Evolutionary conservation across 1,140 invertebrate species (phyloP).

Genomic region (Hermetia illucens): DNA sequence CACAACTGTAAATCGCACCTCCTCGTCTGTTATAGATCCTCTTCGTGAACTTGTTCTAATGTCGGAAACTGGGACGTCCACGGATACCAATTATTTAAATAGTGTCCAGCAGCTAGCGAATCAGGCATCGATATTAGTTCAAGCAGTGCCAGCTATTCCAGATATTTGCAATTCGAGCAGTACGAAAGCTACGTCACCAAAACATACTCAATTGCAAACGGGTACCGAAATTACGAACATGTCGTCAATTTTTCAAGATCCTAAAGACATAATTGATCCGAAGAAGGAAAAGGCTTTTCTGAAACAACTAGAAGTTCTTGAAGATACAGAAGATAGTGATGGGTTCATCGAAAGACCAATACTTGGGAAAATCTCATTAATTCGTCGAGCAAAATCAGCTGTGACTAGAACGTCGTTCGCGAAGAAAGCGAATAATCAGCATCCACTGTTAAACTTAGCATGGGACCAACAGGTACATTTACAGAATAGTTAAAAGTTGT

Average conservation of each 20-base stretch:
- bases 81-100: slow-evolving; percentile 25
- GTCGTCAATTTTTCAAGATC: slow-evolving; percentile 24
- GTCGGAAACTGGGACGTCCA: slow-evolving; percentile 27
- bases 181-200: too few relatives aligned
- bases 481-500: too few relatives aligned
- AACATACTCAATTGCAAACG: slow-evolving; percentile 3
- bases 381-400: slow-evolving; percentile 42
- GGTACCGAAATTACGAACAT: slow-evolving; percentile 16
- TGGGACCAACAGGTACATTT: slow-evolving; percentile 8
- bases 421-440: slow-evolving; percentile 20
- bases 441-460: slow-evolving; percentile 9
- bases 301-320: slow-evolving; percentile 32
- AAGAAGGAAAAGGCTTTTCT: slow-evolving; percentile 33
- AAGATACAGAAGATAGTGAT: slow-evolving; percentile 51
- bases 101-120: slow-evolving; percentile 34
- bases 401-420: slow-evolving; percentile 29
- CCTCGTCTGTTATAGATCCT: slow-evolving; percentile 29
- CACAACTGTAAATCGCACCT: neutral
- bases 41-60: slow-evolving; percentile 37
- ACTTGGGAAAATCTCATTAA: slow-evolving; percentile 41
- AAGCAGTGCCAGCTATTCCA: slow-evolving; percentile 3
- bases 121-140: slow-evolving; percentile 31
- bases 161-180: too few relatives aligned
- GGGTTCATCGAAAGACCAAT: slow-evolving; percentile 35
- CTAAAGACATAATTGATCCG: slow-evolving; percentile 27